Evolutionary conservation across 2,888 invertebrate genomes (phyloP).

Genomic region (Acronicta alni): DNA sequence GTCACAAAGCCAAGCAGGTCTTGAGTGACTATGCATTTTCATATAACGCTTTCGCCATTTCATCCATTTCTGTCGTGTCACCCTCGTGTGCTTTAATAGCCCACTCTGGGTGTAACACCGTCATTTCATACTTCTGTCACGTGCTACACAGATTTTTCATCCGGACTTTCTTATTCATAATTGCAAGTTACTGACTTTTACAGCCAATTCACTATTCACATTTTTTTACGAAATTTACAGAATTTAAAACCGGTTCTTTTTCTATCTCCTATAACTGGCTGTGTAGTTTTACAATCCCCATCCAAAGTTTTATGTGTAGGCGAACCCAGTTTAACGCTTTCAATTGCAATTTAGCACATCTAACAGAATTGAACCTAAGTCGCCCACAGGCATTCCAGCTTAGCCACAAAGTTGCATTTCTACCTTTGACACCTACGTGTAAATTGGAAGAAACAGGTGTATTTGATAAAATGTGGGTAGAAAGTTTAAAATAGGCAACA

Average conservation of each 20-base stretch:
- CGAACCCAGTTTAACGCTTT: slow-evolving; percentile 37
- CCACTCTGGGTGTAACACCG: slow-evolving; percentile 59
- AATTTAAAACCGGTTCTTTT: slow-evolving; percentile 23
- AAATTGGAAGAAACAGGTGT: slow-evolving; percentile 48
- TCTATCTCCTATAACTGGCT: slow-evolving; percentile 8
- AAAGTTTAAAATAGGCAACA: slow-evolving; percentile 18
- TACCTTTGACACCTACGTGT: slow-evolving; percentile 35
- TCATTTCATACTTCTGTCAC: slow-evolving; percentile 74
- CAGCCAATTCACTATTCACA: slow-evolving; percentile 39
- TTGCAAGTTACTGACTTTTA: slow-evolving; percentile 57
- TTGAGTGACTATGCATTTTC: slow-evolving; percentile 70
- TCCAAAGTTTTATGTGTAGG: slow-evolving; percentile 42
- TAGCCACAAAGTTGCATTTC: slow-evolving; percentile 42
- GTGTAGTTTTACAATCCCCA: slow-evolving; percentile 27
- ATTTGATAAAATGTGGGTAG: slow-evolving; percentile 33
- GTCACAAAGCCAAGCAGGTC: slow-evolving; percentile 60
- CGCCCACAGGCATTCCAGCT: slow-evolving; percentile 56
- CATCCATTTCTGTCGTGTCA: slow-evolving; percentile 75
- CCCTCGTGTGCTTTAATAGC: slow-evolving; percentile 68
- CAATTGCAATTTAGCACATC: slow-evolving; percentile 47
- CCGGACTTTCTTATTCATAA: slow-evolving; percentile 71
- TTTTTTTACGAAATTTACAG: neutral
- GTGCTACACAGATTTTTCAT: slow-evolving; percentile 75
- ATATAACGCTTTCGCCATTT: slow-evolving; percentile 74
- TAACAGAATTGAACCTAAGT: slow-evolving; percentile 45